Percentiles rank a stretch among this genome's conserved stretches.
Conservation (phyloP, 2,797 vertebrate species). For the Leptoclinus maculatus region DNA sequence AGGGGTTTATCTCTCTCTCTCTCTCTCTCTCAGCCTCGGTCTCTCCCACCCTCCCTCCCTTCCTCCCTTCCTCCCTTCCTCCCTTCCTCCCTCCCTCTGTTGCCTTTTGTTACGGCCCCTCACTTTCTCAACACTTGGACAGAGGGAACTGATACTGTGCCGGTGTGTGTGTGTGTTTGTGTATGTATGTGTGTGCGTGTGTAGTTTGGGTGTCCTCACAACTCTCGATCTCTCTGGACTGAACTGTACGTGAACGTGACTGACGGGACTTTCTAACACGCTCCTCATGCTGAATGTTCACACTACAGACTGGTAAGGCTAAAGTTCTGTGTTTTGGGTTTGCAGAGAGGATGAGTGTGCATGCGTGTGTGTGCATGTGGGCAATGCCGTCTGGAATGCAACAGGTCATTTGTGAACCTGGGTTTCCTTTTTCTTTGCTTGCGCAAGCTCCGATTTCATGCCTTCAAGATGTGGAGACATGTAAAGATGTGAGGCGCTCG, state of each 20-base stretch:
- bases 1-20: conserved; percentile 71
- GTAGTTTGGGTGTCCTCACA: conserved; percentile 42
- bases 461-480: conserved; percentile 24
- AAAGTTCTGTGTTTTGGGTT: conserved; percentile 35
- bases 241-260: conserved; percentile 70
- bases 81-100: conserved; percentile 65
- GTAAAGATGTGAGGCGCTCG: conserved; percentile 22
- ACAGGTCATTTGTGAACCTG: conserved; percentile 46
- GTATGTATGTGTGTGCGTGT: conserved; percentile 29
- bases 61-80: conserved; percentile 44
- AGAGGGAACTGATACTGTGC: conserved; percentile 73
- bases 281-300: conserved; percentile 60
- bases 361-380: conserved; percentile 5
- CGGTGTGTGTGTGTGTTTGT: conserved; percentile 26
- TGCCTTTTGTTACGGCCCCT: conserved; percentile 81
- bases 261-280: conserved; percentile 60
- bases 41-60: conserved; percentile 41
- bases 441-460: conserved; percentile 13
- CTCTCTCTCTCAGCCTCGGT: conserved; percentile 32
- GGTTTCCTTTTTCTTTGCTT: background rate
- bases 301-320: conserved; percentile 72
- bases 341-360: conserved; percentile 15
- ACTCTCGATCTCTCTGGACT: conserved; percentile 58
- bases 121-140: conserved; percentile 76
- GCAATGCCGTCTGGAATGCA: conserved; percentile 41